These are phyloP conservation scores for Liasis olivaceus DNA, from an alignment of 2,797 vertebrate genomes.

Conservation along the genomic window DNA sequence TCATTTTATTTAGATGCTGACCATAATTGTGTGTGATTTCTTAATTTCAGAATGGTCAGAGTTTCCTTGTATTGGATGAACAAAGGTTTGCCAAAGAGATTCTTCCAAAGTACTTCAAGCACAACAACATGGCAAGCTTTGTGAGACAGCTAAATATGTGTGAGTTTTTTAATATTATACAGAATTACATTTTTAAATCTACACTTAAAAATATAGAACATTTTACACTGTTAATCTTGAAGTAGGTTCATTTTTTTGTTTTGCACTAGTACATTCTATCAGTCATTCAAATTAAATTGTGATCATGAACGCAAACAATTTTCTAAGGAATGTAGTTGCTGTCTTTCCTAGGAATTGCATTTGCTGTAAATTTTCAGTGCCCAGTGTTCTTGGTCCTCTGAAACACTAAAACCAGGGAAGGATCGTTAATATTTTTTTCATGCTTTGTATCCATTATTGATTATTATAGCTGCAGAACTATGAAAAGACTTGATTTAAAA, in stretches of 20 bases:
- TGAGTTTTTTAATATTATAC: conserved; percentile 71
- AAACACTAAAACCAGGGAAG: background rate
- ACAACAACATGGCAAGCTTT: conserved; percentile 99
- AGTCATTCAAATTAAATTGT: background rate
- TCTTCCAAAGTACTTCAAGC: conserved; percentile 97
- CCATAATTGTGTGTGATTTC: conserved; percentile 24
- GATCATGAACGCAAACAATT: background rate
- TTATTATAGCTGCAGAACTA: background rate
- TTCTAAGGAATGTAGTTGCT: background rate
- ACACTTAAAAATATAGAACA: background rate
- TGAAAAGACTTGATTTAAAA: background rate
- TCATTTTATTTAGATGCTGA: background rate
- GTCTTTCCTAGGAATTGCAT: background rate
- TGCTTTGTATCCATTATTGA: background rate
- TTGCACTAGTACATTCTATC: background rate
- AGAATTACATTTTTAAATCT: background rate
- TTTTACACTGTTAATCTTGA: background rate
- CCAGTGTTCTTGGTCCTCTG: background rate
- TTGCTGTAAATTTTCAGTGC: background rate
- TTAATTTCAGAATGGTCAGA: conserved; percentile 89
- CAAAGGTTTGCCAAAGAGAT: conserved; percentile 96
- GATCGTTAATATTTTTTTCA: background rate
- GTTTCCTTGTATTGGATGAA: conserved; percentile 94
- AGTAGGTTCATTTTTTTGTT: background rate
- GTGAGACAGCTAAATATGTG: conserved; percentile 98